phyloP scores from a whole-genome alignment of 2,113 vertebrate genomes.

The Oxyruncus cristatus region DNA sequence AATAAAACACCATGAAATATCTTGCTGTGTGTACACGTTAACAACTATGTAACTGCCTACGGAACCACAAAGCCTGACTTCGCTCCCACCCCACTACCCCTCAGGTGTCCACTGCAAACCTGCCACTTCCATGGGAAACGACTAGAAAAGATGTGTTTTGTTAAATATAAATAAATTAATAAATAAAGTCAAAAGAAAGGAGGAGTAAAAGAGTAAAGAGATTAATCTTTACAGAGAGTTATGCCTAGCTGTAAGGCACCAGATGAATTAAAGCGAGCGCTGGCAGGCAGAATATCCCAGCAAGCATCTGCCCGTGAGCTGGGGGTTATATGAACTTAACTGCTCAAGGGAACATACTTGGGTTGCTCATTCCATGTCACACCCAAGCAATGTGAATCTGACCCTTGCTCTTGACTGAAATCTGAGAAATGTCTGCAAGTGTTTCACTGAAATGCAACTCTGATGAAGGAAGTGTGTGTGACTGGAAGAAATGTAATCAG shows the following conservation, averaged over 20 bases:
- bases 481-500: background rate
- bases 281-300: background rate
- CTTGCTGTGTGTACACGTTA: background rate
- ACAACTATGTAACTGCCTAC: background rate
- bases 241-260: background rate
- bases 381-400: slow-evolving; percentile 26
- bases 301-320: background rate
- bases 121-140: background rate
- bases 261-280: background rate
- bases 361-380: slow-evolving; percentile 43
- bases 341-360: slow-evolving; percentile 27
- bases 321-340: background rate
- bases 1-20: background rate
- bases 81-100: background rate
- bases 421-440: background rate
- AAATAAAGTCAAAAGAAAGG: no score
- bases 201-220: background rate
- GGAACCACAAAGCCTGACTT: background rate
- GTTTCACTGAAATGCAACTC: background rate
- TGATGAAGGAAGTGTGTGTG: background rate
- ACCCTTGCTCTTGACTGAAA: slow-evolving; percentile 39
- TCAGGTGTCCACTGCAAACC: background rate
- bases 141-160: background rate
- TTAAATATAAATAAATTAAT: background rate
- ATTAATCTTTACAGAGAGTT: background rate